Evolutionary conservation across 2,797 vertebrate genomes (phyloP).

Genomic region (Micrastur ruficollis): DNA sequence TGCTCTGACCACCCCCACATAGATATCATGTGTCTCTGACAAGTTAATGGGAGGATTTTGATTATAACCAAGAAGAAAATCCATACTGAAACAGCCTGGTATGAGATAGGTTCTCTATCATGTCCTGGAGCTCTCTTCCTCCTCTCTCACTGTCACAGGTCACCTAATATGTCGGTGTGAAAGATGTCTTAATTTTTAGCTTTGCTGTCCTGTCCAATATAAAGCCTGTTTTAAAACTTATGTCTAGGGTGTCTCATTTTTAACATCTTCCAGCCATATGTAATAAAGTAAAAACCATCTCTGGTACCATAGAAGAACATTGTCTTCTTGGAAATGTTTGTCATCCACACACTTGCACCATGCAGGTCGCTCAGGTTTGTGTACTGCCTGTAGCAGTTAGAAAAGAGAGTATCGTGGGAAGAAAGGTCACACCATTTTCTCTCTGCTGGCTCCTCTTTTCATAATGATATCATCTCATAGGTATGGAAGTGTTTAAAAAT

Average conservation of each 20-base stretch:
- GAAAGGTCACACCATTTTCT: neutral
- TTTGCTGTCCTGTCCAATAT: neutral
- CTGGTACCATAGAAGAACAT: neutral
- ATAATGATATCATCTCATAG: neutral
- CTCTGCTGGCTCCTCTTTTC: neutral
- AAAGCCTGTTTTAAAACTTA: neutral
- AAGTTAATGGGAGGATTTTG: neutral
- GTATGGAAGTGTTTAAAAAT: neutral
- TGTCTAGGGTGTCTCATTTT: neutral
- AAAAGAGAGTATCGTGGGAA: neutral
- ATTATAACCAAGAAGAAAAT: neutral
- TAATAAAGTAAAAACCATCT: neutral
- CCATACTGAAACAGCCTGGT: neutral
- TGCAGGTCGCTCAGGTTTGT: rapidly evolving
- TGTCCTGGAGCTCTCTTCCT: neutral
- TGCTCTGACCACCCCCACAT: neutral
- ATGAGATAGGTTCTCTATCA: neutral
- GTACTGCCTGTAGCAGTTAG: rapidly evolving
- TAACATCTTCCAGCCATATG: neutral
- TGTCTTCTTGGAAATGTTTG: neutral
- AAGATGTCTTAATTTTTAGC: neutral
- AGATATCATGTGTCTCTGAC: neutral
- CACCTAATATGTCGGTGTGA: neutral
- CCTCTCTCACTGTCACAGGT: neutral
- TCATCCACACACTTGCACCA: neutral